Percentiles rank a stretch among this genome's conserved stretches.
Evolutionary conservation across 2,797 vertebrate genomes (phyloP).

Genomic region (Leptoclinus maculatus): DNA sequence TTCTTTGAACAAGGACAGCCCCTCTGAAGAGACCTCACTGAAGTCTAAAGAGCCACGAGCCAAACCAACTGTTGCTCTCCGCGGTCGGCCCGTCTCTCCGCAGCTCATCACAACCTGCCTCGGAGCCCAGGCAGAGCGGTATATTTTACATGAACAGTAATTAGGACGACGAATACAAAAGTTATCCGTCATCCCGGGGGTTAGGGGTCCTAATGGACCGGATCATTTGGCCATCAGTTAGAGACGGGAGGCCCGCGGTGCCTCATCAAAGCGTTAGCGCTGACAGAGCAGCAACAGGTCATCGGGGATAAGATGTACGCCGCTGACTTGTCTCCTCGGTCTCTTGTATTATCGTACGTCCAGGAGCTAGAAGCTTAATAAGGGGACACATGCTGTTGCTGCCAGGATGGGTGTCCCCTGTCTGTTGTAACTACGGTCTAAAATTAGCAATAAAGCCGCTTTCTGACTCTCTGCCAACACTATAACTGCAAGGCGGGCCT

Average conservation of each 20-base stretch:
- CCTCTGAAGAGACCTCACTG: slow-evolving; percentile 22
- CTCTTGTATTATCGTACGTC: slow-evolving; percentile 13
- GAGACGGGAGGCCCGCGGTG: slow-evolving; percentile 35
- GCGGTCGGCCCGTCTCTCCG: slow-evolving; percentile 22
- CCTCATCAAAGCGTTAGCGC: slow-evolving; percentile 21
- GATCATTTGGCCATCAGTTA: slow-evolving; percentile 66
- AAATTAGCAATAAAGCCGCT: slow-evolving; percentile 13
- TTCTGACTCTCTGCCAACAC: slow-evolving; percentile 12
- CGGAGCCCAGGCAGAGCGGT: slow-evolving; percentile 53
- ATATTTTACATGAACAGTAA: slow-evolving; percentile 71
- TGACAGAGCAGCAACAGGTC: slow-evolving; percentile 31
- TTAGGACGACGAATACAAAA: slow-evolving; percentile 66
- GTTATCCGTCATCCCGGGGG: slow-evolving; percentile 38
- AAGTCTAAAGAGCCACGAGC: slow-evolving; percentile 22
- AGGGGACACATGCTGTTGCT: slow-evolving; percentile 10
- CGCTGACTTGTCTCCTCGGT: not conserved
- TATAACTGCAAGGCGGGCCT: not conserved
- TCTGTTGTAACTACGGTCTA: slow-evolving; percentile 7
- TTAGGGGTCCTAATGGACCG: slow-evolving; percentile 55
- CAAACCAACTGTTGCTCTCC: slow-evolving; percentile 37
- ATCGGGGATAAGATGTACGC: slow-evolving; percentile 36
- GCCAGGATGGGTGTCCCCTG: not conserved
- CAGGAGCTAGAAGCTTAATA: slow-evolving; percentile 4
- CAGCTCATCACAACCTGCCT: slow-evolving; percentile 63
- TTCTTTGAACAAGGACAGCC: slow-evolving; percentile 29